Base-by-base conservation (phyloP, 2,888 invertebrate genomes). In the Caenorhabditis afra region DNA sequence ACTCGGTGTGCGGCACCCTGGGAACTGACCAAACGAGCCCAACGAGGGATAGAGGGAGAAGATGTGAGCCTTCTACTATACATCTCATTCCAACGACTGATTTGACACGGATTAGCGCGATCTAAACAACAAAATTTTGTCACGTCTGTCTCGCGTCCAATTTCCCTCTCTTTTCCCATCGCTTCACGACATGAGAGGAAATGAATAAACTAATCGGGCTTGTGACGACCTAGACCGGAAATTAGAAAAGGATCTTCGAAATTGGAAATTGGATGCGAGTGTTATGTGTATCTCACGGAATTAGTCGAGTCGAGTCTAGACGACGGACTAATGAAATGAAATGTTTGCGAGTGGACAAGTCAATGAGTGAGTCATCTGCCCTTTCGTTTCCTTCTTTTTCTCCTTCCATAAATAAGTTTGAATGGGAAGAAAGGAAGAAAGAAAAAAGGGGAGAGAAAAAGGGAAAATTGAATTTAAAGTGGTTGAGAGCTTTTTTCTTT, bases 381-480 rank as follows among this genome's bases (percentile, higher is more conserved):
- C 35, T 55, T 16, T 55, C 16, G n/a, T 55, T 5, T 23, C 29
- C 8, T n/a, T 53, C 3, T 53, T 65, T 37, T 45, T 12, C 41
- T 7, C 53, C 41, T n/a, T n/a, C n/a, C n/a, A n/a, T n/a, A n/a
- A n/a, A n/a, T n/a, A n/a, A n/a, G n/a, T n/a, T n/a, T n/a, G n/a
- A n/a, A n/a, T n/a, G n/a, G n/a, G n/a, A n/a, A 20, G 5, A 14
- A 66, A 37, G 18, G 23, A n/a, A 44, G 41, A 29, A 20, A 3
- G 16, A 47, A 47, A 47, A 47, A 11, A 16, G 8, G 22, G 5
- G 41, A 4, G 18, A 41, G 22, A 18, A 37, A 47, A 45, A 44
- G 37, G 18, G 41, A 62, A 71, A 73, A 64, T 73, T 64, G 73
- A 73, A 64, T 73, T 73, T 73, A 64, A 35, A 73, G 71, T 71